phyloP scores from a whole-genome alignment of 2,113 vertebrate species.

The Naja naja region DNA sequence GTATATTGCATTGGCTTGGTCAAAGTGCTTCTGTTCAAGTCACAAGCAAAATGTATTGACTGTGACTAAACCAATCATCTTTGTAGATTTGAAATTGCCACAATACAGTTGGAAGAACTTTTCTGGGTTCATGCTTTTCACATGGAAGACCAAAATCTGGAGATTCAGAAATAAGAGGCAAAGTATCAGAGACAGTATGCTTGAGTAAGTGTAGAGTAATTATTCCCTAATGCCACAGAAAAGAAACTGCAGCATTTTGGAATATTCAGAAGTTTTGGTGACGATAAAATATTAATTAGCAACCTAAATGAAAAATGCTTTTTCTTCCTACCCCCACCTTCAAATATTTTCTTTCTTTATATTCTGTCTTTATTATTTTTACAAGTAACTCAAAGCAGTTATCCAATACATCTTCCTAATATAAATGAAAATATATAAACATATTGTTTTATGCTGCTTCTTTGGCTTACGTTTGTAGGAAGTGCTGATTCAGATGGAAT shows the following conservation, averaged over 20 bases:
- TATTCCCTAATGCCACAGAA: not conserved
- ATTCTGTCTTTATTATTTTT: not conserved
- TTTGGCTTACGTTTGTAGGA: constrained; percentile 30
- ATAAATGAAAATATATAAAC: not conserved
- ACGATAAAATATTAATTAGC: constrained; percentile 49
- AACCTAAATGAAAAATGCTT: not conserved
- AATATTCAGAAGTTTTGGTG: constrained; percentile 53
- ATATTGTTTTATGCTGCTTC: constrained; percentile 22
- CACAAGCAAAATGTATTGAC: not conserved
- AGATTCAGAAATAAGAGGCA: not conserved
- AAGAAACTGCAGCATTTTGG: constrained; percentile 50
- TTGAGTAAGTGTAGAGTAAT: rapidly evolving
- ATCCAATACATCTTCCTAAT: not conserved
- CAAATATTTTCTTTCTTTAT: not conserved
- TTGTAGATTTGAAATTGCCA: constrained; percentile 20
- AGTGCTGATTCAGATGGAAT: constrained; percentile 25
- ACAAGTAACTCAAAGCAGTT: not conserved
- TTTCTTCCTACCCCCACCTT: not conserved
- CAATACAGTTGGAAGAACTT: constrained; percentile 15
- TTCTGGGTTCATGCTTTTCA: constrained; percentile 3
- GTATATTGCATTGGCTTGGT: too few relatives aligned
- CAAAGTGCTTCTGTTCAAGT: not conserved
- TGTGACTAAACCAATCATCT: not conserved
- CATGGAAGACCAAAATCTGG: not conserved
- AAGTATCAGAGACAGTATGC: rapidly evolving